phyloP scores from a whole-genome alignment of 2,113 vertebrate species.

The Anoura caudifer region DNA sequence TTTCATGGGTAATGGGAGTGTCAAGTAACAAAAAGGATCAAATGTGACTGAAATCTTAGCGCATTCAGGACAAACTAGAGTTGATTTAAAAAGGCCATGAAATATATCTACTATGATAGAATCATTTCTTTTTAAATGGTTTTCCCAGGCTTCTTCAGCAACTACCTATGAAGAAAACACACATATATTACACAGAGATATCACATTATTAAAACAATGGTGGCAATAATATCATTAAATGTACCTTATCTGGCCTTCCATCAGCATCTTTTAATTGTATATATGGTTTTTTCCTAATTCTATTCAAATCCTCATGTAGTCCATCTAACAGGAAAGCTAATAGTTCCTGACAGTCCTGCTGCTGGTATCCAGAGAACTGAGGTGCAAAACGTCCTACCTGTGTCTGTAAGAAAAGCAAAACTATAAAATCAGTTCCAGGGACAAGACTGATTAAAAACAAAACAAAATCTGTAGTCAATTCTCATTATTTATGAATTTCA shows the following conservation, averaged over 20 bases:
- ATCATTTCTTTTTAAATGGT: slow-evolving; percentile 97
- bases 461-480: neutral
- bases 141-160: slow-evolving; percentile 99
- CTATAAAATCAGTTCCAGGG: neutral
- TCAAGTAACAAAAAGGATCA: slow-evolving; percentile 99
- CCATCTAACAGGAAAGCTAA: slow-evolving; percentile 98
- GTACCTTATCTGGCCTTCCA: slow-evolving; percentile 94
- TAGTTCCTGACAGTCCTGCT: slow-evolving; percentile 98
- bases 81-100: slow-evolving; percentile 99
- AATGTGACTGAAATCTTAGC: slow-evolving; percentile 98
- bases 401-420: slow-evolving; percentile 83
- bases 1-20: slow-evolving; percentile 97
- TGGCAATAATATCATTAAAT: neutral
- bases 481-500: neutral
- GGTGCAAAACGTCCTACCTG: slow-evolving; percentile 98
- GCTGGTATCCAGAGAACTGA: slow-evolving; percentile 99
- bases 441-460: neutral
- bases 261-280: slow-evolving; percentile 98
- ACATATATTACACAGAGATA: slow-evolving; percentile 36
- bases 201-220: neutral
- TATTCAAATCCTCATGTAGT: slow-evolving; percentile 97
- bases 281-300: slow-evolving; percentile 99
- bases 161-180: slow-evolving; percentile 88
- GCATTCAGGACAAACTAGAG: slow-evolving; percentile 96
- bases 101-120: slow-evolving; percentile 99